These are phyloP conservation scores for Holothuria scabra DNA, from an alignment of 53 echinoderm and acorn worm genomes.

Conservation along the genomic window DNA sequence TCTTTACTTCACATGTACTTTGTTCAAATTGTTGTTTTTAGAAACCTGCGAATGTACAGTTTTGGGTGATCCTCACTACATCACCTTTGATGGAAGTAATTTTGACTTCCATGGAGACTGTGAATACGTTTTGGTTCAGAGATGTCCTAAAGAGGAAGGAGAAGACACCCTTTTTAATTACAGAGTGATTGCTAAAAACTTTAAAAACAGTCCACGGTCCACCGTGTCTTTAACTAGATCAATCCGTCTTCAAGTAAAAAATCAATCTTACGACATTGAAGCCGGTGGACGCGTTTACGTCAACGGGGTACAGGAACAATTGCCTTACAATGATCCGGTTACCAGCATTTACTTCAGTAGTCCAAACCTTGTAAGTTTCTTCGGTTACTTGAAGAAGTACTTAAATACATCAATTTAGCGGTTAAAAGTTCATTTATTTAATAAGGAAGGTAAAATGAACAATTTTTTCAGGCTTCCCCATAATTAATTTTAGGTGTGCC, in stretches of 20 bases:
- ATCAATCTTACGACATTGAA: neutral
- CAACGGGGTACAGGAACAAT: neutral
- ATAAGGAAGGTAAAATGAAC: no score
- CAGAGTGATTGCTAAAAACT: neutral
- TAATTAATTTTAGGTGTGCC: no score
- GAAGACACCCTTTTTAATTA: neutral
- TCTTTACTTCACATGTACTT: no score
- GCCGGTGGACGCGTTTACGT: neutral
- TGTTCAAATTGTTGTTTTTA: neutral
- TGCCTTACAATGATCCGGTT: constrained; percentile 1
- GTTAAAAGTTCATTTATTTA: no score
- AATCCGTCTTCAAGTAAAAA: neutral
- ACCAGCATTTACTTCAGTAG: neutral
- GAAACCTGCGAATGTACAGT: neutral
- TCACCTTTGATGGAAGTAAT: neutral
- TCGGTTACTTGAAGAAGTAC: no score
- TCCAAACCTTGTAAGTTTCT: neutral
- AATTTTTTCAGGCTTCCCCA: no score
- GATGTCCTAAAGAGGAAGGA: neutral
- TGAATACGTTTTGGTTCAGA: constrained; percentile 2
- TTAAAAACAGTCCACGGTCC: neutral
- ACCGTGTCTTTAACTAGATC: neutral
- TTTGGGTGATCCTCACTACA: constrained; percentile 16
- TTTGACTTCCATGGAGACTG: constrained; percentile 9
- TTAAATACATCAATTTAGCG: no score